A percentile compares a stretch with the other conserved stretches of the same genome.
Conservation (phyloP, 2,113 vertebrate species). For the Fregata magnificens region DNA sequence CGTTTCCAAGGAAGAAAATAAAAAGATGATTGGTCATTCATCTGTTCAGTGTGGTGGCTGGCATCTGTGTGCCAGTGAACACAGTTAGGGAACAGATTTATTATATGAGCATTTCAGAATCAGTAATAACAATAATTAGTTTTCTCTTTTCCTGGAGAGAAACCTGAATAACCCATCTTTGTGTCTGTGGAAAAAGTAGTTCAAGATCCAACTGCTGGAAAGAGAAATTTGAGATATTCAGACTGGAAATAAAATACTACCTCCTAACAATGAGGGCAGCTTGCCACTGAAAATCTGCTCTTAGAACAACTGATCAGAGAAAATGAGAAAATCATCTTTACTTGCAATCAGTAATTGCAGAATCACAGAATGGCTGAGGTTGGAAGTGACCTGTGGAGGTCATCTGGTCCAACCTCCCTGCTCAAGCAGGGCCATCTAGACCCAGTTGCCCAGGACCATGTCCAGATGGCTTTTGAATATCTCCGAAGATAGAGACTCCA, state of each 20-base stretch:
- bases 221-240: neutral
- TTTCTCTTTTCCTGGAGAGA: conserved; percentile 20
- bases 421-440: neutral
- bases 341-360: neutral
- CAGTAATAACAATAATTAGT: conserved; percentile 26
- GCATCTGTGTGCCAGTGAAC: neutral
- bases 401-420: neutral
- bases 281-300: neutral
- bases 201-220: neutral
- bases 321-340: neutral
- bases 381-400: neutral
- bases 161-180: neutral
- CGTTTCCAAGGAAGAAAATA: conserved; percentile 22
- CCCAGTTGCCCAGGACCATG: neutral
- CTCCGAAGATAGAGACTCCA: neutral
- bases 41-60: conserved; percentile 8
- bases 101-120: conserved; percentile 18
- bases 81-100: conserved; percentile 9
- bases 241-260: neutral
- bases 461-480: neutral
- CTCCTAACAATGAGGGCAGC: neutral
- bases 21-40: conserved; percentile 34
- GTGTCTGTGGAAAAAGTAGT: neutral
- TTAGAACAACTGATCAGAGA: neutral
- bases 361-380: neutral